A percentile compares a stretch with the other conserved stretches of the same genome.
Conservation (phyloP, 92 coral and sea anemone genomes). For the Paragorgia papillata region DNA sequence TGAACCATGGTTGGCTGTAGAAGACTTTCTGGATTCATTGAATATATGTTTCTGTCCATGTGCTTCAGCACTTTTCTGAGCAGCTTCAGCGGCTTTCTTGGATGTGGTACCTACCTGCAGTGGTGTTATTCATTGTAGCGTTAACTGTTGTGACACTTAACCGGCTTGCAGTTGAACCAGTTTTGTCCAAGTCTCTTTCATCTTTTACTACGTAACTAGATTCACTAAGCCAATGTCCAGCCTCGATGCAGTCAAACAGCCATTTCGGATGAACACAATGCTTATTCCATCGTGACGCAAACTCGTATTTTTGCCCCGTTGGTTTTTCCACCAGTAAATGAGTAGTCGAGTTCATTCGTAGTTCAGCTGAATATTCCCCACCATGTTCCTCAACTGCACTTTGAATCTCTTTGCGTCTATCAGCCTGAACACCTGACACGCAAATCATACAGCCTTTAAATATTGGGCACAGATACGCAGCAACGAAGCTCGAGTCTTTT, state of each 20-base stretch:
- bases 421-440: constrained; percentile 82
- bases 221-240: constrained; percentile 89
- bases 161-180: constrained; percentile 55
- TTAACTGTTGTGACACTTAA: constrained; percentile 57
- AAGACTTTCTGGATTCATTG: constrained; percentile 49
- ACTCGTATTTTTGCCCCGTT: constrained; percentile 84
- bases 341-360: constrained; percentile 81
- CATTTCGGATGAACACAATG: constrained; percentile 86
- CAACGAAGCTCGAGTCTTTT: constrained; percentile 65
- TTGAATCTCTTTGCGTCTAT: constrained; percentile 71
- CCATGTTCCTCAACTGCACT: constrained; percentile 66
- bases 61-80: constrained; percentile 83
- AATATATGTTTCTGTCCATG: constrained; percentile 73
- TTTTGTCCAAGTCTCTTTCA: constrained; percentile 61
- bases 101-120: constrained; percentile 41
- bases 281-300: constrained; percentile 84
- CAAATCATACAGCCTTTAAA: constrained; percentile 88
- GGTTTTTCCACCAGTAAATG: constrained; percentile 84
- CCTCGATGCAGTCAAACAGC: constrained; percentile 83
- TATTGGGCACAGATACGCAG: constrained; percentile 66
- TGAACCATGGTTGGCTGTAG: constrained; percentile 35
- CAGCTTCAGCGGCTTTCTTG: constrained; percentile 86
- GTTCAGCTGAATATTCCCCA: constrained; percentile 82
- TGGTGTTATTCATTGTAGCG: constrained; percentile 36
- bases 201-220: constrained; percentile 59